Conservation (phyloP, 1,140 invertebrate genomes). For the Drosophila tristis region DNA sequence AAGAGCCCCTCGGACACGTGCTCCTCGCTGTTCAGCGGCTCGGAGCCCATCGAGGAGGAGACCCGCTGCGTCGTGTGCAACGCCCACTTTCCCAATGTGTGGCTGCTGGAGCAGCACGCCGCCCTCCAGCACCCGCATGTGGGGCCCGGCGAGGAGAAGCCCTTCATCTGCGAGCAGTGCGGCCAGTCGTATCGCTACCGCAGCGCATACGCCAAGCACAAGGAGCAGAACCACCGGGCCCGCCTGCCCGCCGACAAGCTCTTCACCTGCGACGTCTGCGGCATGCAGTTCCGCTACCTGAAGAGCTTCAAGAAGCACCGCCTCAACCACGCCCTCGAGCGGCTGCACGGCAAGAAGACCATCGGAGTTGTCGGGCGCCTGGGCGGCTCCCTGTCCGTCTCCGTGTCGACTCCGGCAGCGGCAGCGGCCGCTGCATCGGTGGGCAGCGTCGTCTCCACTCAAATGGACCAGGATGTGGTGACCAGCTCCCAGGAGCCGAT, state of each 20-base stretch:
- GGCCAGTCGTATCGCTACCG: slow-evolving; percentile 95
- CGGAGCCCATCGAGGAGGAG: slow-evolving; percentile 83
- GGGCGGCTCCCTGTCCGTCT: slow-evolving; percentile 1
- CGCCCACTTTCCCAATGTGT: slow-evolving; percentile 92
- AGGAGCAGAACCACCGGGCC: slow-evolving; percentile 94
- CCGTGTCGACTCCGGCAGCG: slow-evolving; percentile 14
- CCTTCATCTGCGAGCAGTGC: slow-evolving; percentile 96
- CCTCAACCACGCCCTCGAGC: slow-evolving; percentile 92
- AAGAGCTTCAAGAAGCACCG: slow-evolving; percentile 96
- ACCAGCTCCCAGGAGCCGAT: slow-evolving; percentile 89
- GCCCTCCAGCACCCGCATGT: slow-evolving; percentile 89
- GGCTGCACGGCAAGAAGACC: slow-evolving; percentile 88
- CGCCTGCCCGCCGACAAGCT: slow-evolving; percentile 93
- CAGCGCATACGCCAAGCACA: slow-evolving; percentile 94
- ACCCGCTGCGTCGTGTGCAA: slow-evolving; percentile 90
- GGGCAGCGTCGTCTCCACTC: neutral
- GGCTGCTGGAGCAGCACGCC: slow-evolving; percentile 92
- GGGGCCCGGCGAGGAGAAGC: slow-evolving; percentile 90
- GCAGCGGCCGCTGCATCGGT: slow-evolving; percentile 16
- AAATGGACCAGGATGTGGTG: slow-evolving; percentile 87
- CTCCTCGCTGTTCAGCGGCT: slow-evolving; percentile 73
- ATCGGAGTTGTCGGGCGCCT: slow-evolving; percentile 24
- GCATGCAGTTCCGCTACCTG: slow-evolving; percentile 94
- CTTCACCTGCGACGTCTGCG: slow-evolving; percentile 95
- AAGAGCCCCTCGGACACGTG: slow-evolving; percentile 82